Evolutionary conservation across 2,888 invertebrate genomes (phyloP).

Genomic region (Nomada goodeniana): DNA sequence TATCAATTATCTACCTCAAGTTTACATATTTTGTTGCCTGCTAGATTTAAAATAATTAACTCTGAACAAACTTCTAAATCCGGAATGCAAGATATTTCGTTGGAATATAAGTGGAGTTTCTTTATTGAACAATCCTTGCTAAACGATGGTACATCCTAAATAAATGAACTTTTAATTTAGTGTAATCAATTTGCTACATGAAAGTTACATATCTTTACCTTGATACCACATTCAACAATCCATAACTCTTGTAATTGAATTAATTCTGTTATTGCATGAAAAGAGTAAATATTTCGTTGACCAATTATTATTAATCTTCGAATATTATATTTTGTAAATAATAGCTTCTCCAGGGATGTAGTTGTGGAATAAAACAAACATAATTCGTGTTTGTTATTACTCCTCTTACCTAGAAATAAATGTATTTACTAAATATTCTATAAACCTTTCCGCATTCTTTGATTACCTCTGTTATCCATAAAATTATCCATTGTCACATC

Average conservation of each 20-base stretch:
- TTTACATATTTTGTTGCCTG: constrained; percentile 65
- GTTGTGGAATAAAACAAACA: constrained; percentile 60
- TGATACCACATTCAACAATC: constrained; percentile 70
- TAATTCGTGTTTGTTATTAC: constrained; percentile 53
- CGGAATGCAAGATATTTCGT: constrained; percentile 64
- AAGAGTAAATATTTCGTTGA: constrained; percentile 58
- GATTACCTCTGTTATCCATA: constrained; percentile 25
- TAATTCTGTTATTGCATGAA: constrained; percentile 60
- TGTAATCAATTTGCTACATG: background rate
- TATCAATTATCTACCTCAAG: constrained; percentile 51
- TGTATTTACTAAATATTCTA: constrained; percentile 21
- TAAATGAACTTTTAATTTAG: constrained; percentile 11
- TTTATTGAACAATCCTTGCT: constrained; percentile 54
- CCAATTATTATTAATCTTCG: constrained; percentile 68
- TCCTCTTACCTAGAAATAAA: constrained; percentile 16
- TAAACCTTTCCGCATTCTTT: background rate
- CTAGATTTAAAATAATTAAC: constrained; percentile 61
- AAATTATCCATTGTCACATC: constrained; percentile 44
- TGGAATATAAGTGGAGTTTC: constrained; percentile 71
- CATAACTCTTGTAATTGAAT: constrained; percentile 70
- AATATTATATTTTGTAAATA: constrained; percentile 53
- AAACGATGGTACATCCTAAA: constrained; percentile 63
- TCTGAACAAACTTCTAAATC: constrained; percentile 49
- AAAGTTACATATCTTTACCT: constrained; percentile 48
- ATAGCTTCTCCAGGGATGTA: constrained; percentile 39